Percentiles rank a stretch among this genome's conserved stretches.
phyloP scores from a whole-genome alignment of 2,113 vertebrate species.

The Rhipidura dahli region DNA sequence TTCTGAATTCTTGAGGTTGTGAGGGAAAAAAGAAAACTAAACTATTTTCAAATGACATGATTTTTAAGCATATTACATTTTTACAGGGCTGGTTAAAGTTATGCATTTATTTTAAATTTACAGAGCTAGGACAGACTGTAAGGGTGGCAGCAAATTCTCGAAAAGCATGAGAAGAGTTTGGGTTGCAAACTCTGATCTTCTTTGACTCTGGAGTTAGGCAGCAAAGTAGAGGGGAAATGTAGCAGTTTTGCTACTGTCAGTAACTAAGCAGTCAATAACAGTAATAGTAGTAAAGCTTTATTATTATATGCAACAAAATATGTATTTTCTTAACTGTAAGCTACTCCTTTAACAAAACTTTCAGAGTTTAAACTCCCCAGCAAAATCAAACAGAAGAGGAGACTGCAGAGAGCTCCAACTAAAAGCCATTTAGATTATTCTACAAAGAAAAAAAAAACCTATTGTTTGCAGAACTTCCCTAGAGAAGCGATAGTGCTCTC shows the following conservation, averaged over 20 bases:
- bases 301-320: not conserved
- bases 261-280: not conserved
- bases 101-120: not conserved
- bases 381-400: constrained; percentile 25
- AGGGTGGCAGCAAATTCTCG: not conserved
- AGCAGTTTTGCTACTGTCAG: not conserved
- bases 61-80: not conserved
- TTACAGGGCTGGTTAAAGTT: not conserved
- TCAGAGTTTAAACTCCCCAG: not conserved
- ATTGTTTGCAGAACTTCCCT: not conserved
- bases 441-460: not conserved
- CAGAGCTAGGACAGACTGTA: not conserved
- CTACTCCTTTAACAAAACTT: not conserved
- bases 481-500: not conserved
- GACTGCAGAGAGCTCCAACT: not conserved
- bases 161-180: not conserved
- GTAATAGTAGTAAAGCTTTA: not conserved
- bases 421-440: not conserved
- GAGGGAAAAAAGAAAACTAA: fast-evolving
- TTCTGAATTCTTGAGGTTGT: not conserved
- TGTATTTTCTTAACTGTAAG: not conserved
- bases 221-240: not conserved
- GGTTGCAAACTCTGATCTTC: not conserved
- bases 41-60: fast-evolving
- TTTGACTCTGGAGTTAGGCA: not conserved